phyloP scores from a whole-genome alignment of 2,113 vertebrate species.

The Strix uralensis region DNA sequence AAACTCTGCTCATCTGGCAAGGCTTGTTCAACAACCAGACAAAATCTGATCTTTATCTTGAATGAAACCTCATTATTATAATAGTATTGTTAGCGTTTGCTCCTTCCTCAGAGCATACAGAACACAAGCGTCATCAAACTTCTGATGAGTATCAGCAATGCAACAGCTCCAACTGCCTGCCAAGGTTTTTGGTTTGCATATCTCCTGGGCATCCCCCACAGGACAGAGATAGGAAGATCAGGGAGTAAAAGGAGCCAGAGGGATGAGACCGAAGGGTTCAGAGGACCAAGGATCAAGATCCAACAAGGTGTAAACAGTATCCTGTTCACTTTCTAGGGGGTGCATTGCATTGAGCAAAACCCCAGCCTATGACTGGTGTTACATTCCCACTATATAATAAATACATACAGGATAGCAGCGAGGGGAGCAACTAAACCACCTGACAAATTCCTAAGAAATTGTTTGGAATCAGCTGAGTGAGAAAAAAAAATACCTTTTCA shows the following conservation, averaged over 20 bases:
- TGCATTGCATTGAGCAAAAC: not conserved
- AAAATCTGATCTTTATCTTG: constrained; percentile 18
- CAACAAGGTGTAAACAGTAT: not conserved
- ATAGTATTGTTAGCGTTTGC: not conserved
- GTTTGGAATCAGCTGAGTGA: not conserved
- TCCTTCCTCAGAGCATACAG: not conserved
- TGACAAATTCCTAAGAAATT: not conserved
- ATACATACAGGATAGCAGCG: not conserved
- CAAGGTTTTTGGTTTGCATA: not conserved
- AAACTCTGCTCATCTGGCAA: not conserved
- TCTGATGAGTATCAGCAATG: not conserved
- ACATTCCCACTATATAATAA: not conserved
- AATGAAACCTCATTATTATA: not conserved
- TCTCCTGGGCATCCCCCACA: not conserved
- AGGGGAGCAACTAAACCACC: not conserved
- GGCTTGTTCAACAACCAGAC: constrained; percentile 1
- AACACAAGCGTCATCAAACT: rapidly evolving
- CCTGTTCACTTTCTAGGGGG: not conserved
- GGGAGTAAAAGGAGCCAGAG: not conserved
- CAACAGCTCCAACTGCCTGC: not conserved
- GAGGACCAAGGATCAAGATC: not conserved
- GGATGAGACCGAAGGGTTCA: not conserved
- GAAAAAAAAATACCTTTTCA: not conserved
- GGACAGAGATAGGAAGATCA: not conserved
- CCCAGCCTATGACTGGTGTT: not conserved